A percentile compares a stretch with the other conserved stretches of the same genome.
Conservation (phyloP, 2,888 invertebrate genomes). For the Lasioglossum figueresi region DNA sequence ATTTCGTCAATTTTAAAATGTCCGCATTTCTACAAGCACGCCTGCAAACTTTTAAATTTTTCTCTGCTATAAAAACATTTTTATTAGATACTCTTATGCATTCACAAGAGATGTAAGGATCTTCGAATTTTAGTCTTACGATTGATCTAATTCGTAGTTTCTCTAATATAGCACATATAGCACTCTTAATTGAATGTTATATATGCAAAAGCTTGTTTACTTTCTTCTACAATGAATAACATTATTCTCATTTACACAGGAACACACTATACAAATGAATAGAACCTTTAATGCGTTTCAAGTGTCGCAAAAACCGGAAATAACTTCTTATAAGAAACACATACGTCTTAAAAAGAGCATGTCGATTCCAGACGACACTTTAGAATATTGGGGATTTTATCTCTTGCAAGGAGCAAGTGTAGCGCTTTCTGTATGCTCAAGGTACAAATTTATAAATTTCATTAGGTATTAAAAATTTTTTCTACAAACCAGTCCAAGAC, state of each 20-base stretch:
- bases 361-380: conserved; percentile 92
- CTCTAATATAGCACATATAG: no score
- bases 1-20: neutral
- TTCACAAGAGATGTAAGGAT: neutral
- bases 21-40: neutral
- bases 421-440: conserved; percentile 91
- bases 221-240: neutral
- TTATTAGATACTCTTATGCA: neutral
- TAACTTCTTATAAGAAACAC: conserved; percentile 89
- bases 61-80: neutral
- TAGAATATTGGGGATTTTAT: conserved; percentile 96
- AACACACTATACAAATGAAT: conserved; percentile 91
- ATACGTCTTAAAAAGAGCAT: conserved; percentile 92
- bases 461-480: neutral
- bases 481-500: neutral
- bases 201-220: neutral
- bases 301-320: conserved; percentile 88
- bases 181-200: neutral
- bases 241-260: conserved; percentile 82
- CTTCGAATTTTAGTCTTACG: no score
- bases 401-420: conserved; percentile 91
- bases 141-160: no score
- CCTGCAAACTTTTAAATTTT: neutral
- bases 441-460: conserved; percentile 82
- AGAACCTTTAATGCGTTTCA: conserved; percentile 90